Conservation (phyloP, 2,797 vertebrate species). For the Aplochiton taeniatus region DNA sequence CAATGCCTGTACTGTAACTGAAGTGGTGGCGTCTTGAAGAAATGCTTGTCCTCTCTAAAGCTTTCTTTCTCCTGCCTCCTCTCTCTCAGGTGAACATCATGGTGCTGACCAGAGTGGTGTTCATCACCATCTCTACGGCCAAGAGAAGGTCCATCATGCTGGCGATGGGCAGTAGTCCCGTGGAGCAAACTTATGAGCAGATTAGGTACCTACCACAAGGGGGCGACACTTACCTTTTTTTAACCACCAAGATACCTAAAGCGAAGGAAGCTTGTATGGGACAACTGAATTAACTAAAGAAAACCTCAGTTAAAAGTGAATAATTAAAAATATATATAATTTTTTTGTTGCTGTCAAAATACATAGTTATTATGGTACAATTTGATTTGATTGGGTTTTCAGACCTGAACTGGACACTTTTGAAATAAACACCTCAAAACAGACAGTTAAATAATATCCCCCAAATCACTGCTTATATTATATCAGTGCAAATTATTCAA, state of each 20-base stretch:
- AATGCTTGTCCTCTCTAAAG: no score
- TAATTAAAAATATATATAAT: no score
- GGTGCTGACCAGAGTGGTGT: constrained; percentile 76
- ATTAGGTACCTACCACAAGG: constrained; percentile 77
- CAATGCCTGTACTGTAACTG: no score
- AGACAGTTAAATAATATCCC: not conserved
- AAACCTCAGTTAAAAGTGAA: no score
- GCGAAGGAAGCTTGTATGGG: not conserved
- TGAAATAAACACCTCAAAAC: no score
- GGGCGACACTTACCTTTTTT: constrained; percentile 71
- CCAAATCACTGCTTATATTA: constrained; percentile 21
- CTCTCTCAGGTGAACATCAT: constrained; percentile 76
- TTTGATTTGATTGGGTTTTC: no score
- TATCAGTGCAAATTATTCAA: constrained; percentile 43
- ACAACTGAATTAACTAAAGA: no score
- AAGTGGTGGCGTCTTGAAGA: no score
- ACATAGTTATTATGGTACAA: no score
- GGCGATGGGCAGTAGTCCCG: constrained; percentile 68
- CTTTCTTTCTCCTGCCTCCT: not conserved
- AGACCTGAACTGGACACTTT: no score
- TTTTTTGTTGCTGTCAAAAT: no score
- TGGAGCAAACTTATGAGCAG: constrained; percentile 76
- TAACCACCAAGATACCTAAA: constrained; percentile 15
- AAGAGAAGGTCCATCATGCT: constrained; percentile 80
- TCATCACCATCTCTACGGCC: constrained; percentile 79